Conservation (phyloP, 35 echinoderm and acorn worm species). For the Lytechinus pictus region DNA sequence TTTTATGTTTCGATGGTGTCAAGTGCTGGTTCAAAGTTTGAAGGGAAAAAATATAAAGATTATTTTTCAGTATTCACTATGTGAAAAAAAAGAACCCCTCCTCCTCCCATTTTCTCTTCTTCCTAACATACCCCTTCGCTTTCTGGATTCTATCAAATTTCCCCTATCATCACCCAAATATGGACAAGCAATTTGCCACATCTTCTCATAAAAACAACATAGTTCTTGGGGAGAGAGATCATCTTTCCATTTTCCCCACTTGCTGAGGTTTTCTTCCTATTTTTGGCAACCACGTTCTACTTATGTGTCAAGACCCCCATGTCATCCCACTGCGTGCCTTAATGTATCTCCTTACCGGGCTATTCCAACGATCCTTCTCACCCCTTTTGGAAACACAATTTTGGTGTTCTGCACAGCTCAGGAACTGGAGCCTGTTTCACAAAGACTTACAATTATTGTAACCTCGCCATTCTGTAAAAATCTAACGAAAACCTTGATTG, state of each 20-base stretch:
- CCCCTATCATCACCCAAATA: background rate
- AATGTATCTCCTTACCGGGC: background rate
- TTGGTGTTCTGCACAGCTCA: background rate
- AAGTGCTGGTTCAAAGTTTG: too few relatives aligned
- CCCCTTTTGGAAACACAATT: background rate
- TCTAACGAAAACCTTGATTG: too few relatives aligned
- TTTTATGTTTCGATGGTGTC: too few relatives aligned
- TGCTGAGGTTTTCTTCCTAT: background rate
- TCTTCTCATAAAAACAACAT: slow-evolving; percentile 4
- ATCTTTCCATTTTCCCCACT: background rate
- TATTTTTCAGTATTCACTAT: too few relatives aligned
- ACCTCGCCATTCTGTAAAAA: too few relatives aligned
- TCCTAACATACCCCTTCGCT: background rate
- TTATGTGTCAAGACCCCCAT: background rate
- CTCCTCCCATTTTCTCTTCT: background rate
- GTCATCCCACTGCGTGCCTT: background rate
- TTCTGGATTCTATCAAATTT: background rate
- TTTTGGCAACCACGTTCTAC: background rate
- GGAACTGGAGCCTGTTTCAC: too few relatives aligned
- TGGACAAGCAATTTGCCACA: background rate
- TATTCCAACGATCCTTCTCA: background rate
- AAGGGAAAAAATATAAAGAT: too few relatives aligned
- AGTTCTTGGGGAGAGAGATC: background rate
- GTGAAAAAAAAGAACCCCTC: background rate
- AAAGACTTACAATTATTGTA: too few relatives aligned